A percentile compares a stretch with the other conserved stretches of the same genome.
Conservation (phyloP, 2,797 vertebrate species). For the Hydrophis major region DNA sequence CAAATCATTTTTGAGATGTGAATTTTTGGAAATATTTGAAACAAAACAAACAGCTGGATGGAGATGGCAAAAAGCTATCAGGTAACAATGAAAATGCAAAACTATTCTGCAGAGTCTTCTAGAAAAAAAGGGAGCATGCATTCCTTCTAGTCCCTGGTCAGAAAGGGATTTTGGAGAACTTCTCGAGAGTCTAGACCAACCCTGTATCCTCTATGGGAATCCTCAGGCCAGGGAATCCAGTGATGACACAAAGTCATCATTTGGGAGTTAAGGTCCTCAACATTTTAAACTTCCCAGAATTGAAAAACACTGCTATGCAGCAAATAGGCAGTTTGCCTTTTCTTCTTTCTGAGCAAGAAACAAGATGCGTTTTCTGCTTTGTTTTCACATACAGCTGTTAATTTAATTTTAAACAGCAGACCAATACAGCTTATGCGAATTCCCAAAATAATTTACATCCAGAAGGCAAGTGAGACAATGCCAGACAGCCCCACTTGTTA, state of each 20-base stretch:
- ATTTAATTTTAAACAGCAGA: background rate
- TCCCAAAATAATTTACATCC: background rate
- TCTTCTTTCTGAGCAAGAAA: background rate
- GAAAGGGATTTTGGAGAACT: background rate
- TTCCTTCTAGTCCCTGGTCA: background rate
- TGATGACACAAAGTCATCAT: background rate
- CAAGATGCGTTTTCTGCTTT: background rate
- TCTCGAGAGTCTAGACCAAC: background rate
- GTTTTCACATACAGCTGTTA: background rate
- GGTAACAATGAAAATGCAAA: background rate
- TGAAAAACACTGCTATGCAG: background rate
- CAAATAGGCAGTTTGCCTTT: background rate
- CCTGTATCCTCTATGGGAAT: background rate
- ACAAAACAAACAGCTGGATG: background rate
- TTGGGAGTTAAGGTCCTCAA: background rate
- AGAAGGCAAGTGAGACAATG: background rate
- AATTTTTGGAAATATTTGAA: background rate
- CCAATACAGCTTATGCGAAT: background rate
- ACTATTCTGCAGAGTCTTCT: background rate
- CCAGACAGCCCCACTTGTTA: background rate
- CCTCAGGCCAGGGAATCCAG: background rate
- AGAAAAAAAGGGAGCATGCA: background rate
- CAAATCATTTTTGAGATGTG: background rate
- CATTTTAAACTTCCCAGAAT: background rate
- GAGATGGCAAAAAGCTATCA: background rate